Evolutionary conservation across 2,113 vertebrate species (phyloP).

Genomic region (Ciconia stormi): DNA sequence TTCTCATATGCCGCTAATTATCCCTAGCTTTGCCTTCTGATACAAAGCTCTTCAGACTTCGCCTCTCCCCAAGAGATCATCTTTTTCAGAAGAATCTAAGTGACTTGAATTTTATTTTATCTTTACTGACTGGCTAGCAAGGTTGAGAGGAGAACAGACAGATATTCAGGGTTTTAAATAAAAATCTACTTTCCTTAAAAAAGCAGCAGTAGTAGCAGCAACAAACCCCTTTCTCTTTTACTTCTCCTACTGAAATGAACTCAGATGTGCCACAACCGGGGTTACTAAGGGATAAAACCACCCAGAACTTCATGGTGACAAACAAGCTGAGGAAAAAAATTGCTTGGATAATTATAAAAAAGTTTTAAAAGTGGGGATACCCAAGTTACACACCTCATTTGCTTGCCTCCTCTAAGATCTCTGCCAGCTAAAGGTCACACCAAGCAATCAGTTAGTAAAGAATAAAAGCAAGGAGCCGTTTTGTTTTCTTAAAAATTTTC

Average conservation of each 20-base stretch:
- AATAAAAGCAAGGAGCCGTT: not conserved
- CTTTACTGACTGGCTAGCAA: not conserved
- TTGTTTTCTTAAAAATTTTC: not conserved
- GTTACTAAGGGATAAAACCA: not conserved
- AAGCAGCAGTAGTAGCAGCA: not conserved
- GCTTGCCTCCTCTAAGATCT: not conserved
- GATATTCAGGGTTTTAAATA: not conserved
- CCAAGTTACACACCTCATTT: not conserved
- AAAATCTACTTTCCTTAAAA: not conserved
- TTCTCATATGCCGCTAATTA: conserved; percentile 31
- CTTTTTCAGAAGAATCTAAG: not conserved
- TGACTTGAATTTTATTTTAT: not conserved
- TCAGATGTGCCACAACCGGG: not conserved
- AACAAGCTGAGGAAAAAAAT: not conserved
- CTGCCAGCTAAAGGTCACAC: not conserved
- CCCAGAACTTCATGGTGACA: not conserved
- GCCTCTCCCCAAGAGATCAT: not conserved
- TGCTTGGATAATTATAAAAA: not conserved
- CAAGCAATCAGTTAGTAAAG: not conserved
- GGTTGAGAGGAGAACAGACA: not conserved
- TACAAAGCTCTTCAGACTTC: not conserved
- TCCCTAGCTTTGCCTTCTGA: not conserved
- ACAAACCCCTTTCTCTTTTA: not conserved
- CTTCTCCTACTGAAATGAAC: not conserved
- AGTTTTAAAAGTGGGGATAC: not conserved